These are phyloP conservation scores for Tachystola acroxantha DNA, from an alignment of 2,888 invertebrate species.

Conservation along the genomic window DNA sequence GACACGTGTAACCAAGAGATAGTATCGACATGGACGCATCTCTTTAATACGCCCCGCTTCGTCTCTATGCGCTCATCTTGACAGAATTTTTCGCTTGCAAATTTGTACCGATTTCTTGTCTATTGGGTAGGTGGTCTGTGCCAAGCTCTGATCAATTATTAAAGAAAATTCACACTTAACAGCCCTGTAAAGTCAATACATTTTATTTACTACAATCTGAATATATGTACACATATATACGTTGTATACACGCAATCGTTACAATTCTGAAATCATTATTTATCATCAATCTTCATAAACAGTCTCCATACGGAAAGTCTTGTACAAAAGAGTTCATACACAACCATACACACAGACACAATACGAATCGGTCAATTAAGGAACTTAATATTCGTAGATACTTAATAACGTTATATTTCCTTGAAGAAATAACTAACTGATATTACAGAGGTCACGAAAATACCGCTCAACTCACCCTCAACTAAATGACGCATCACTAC, in stretches of 20 bases:
- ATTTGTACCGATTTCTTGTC: too few relatives aligned
- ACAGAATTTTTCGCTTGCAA: too few relatives aligned
- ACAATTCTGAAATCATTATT: too few relatives aligned
- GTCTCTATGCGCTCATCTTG: too few relatives aligned
- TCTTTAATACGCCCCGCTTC: too few relatives aligned
- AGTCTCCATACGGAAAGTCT: slow-evolving; percentile 12
- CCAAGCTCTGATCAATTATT: too few relatives aligned
- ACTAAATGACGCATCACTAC: slow-evolving; percentile 22
- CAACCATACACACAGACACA: slow-evolving; percentile 26
- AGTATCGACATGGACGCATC: too few relatives aligned
- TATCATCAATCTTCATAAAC: background rate
- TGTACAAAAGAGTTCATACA: slow-evolving; percentile 24
- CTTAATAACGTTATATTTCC: slow-evolving; percentile 24
- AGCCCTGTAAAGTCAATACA: too few relatives aligned
- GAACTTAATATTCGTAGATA: slow-evolving; percentile 26
- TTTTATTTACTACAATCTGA: too few relatives aligned
- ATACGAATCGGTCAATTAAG: slow-evolving; percentile 26
- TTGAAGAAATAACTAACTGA: slow-evolving; percentile 23
- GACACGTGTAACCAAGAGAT: too few relatives aligned
- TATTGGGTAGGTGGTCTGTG: too few relatives aligned
- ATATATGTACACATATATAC: slow-evolving; percentile 11
- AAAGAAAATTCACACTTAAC: too few relatives aligned
- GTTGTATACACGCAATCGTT: background rate
- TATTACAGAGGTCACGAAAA: slow-evolving; percentile 13
- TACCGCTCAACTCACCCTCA: slow-evolving; percentile 16